Base-by-base conservation (phyloP, 2,113 vertebrate genomes). In the Coreoperca whiteheadi region DNA sequence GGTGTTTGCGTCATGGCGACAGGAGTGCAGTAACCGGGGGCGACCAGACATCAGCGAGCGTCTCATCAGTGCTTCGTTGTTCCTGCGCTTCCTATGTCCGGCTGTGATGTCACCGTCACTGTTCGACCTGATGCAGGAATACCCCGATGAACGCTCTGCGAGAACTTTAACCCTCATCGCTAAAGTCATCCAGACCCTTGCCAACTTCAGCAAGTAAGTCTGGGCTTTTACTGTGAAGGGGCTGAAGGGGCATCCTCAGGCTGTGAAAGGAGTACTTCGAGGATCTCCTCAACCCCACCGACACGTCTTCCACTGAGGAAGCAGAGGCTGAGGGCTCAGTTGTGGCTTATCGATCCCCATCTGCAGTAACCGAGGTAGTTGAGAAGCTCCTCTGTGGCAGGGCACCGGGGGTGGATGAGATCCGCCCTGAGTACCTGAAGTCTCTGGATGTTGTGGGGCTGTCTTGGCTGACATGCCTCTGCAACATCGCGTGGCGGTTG, bases 51-150 rank as follows among this genome's bases (percentile, higher is more conserved):
- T 99, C 94, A 99, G 98, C 0, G 98, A 99, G 93, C 96, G 98
- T 0, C 96, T 99, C 77, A 98, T 99, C 96, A 98, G 97, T 0
- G 98, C 98, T 75, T 99, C 98, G 0, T 91, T 99, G n/a, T 99
- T 99, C 90, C 95, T 99, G 79, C 97, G 97, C n/a, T 99, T 99
- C 95, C 96, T 99, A 83, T 99, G 98, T 83, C 98, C 98, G 0
- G 98, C 98, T 53, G 97, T 99, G 94, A 99, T 99, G 98, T 99
- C 98, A 0, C 98, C 98, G 0, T 99, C 98, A 0, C 96, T 99
- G 72, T 99, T 99, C 88, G 96, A 96, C 78, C 96, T 99, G 69
- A 97, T 97, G 77, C 97, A 99, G 94, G 98, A 99, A 66, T 99
- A 97, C 86, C 98, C 98, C 0, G 98, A 99, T 0, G 98, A 99